Base-by-base conservation (phyloP, 2,113 vertebrate genomes). In the Apaloderma vittatum region DNA sequence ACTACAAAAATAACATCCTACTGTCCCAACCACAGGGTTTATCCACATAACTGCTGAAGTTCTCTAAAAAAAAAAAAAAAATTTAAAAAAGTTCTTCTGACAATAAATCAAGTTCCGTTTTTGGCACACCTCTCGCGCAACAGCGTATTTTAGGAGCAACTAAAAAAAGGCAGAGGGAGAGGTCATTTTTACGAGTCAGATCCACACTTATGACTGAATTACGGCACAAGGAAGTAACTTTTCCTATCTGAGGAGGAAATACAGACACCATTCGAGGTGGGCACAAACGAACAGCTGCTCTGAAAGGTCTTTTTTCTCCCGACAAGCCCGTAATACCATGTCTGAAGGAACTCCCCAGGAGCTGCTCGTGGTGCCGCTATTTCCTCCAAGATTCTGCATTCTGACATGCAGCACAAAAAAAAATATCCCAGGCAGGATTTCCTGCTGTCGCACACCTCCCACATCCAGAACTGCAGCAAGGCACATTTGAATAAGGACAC, bases 261-360 rank as follows among this genome's bases (percentile, higher is more conserved):
- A 37, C 5, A 81, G 65, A 54, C 48, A 37, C 6, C 23, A 10
- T 30, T 67, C 8, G 34, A 88, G 45, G 32, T 34, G 30, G 26
- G 62, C 54, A 83, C 62, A 37, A 90, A 36, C 14, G 0, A 2
- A 14, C 27, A 71, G 57, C 10, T 1, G 1, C 37, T 59, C 43
- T 58, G 61, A 48, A 51, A 4, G 0, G 3, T 19, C 37, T 6
- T 30, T 45, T 22, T 37, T 24, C 37, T 61, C 62, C 1, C 2
- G 20, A 46, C 22, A 24, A 58, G 19, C 11, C 63, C 78, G 27
- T 32, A 62, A 72, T 3, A 22, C 52, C 43, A 24, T 1, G 58
- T 54, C 62, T 46, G 32, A 55, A 51, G 48, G 19, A 92, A 49
- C 37, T 37, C 36, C 14, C 20, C 74, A 26, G 74, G 66, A 55